These are phyloP conservation scores for Drosophila hamatofila DNA, from an alignment of 2,888 invertebrate species.

Conservation along the genomic window DNA sequence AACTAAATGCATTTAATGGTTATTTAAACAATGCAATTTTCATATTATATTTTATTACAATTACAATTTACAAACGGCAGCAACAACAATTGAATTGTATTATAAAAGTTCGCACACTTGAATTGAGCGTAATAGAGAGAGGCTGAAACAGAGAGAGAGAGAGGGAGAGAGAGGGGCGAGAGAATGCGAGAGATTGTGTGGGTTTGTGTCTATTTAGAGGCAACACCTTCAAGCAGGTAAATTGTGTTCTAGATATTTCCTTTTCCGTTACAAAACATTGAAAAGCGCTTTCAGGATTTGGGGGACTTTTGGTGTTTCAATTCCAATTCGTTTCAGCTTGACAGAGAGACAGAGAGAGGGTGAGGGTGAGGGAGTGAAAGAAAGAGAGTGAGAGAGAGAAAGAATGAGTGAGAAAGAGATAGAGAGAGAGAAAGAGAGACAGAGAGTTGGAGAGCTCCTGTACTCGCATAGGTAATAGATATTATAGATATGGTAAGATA, in stretches of 20 bases:
- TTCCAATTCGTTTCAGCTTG: neutral
- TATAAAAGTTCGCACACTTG: conserved; percentile 62
- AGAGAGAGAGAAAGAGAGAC: neutral
- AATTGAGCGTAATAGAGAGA: conserved; percentile 16
- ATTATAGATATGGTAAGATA: neutral
- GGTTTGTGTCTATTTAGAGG: conserved; percentile 2
- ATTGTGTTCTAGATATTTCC: conserved; percentile 20
- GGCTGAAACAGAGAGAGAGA: neutral
- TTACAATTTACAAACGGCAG: conserved; percentile 20
- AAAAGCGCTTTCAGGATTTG: conserved; percentile 7
- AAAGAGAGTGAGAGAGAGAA: neutral
- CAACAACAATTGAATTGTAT: conserved; percentile 24
- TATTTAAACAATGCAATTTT: conserved; percentile 51
- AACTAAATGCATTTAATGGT: conserved; percentile 58
- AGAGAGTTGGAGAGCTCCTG: neutral
- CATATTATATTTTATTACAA: neutral
- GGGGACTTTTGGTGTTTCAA: neutral
- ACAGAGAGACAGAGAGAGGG: neutral
- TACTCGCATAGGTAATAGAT: neutral
- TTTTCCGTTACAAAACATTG: conserved; percentile 4
- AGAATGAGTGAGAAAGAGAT: neutral
- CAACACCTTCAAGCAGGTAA: conserved; percentile 32
- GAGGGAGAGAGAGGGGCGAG: neutral
- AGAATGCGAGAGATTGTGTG: neutral
- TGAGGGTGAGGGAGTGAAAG: neutral